Evolutionary conservation across 2,113 vertebrate species (phyloP).

Genomic region (Orthonyx spaldingii): DNA sequence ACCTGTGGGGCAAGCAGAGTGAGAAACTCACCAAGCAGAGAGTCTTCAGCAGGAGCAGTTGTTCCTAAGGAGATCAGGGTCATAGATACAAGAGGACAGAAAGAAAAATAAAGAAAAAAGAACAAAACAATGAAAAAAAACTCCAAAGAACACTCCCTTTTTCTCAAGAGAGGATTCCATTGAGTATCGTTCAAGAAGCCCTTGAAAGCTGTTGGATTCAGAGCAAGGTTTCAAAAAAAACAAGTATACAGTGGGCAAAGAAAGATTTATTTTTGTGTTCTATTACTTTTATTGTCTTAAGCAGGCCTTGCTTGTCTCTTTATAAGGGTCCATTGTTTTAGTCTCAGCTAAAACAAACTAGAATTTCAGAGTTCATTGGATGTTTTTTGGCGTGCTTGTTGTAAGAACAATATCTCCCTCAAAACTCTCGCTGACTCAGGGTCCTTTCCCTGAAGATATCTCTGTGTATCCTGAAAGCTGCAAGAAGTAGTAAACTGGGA

Average conservation of each 20-base stretch:
- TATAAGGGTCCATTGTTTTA: background rate
- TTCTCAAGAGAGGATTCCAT: background rate
- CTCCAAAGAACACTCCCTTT: fast-evolving
- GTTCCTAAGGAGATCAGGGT: background rate
- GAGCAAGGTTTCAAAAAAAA: background rate
- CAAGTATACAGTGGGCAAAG: background rate
- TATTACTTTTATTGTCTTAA: background rate
- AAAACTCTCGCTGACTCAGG: background rate
- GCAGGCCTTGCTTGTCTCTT: background rate
- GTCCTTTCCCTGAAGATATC: background rate
- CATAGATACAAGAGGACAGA: background rate
- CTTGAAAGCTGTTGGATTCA: background rate
- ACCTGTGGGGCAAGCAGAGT: background rate
- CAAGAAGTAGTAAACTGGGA: background rate
- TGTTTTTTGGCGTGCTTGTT: background rate
- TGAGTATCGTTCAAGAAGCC: background rate
- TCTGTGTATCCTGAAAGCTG: background rate
- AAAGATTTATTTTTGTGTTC: background rate
- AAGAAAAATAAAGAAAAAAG: no score
- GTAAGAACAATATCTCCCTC: background rate
- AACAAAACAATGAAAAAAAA: background rate
- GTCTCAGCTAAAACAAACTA: background rate
- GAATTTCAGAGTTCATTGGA: background rate
- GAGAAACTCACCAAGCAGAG: background rate
- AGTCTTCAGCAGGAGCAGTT: background rate